A percentile compares a stretch with the other conserved stretches of the same genome.
Conservation (phyloP, 2,888 invertebrate genomes). For the Trimorus sp. region DNA sequence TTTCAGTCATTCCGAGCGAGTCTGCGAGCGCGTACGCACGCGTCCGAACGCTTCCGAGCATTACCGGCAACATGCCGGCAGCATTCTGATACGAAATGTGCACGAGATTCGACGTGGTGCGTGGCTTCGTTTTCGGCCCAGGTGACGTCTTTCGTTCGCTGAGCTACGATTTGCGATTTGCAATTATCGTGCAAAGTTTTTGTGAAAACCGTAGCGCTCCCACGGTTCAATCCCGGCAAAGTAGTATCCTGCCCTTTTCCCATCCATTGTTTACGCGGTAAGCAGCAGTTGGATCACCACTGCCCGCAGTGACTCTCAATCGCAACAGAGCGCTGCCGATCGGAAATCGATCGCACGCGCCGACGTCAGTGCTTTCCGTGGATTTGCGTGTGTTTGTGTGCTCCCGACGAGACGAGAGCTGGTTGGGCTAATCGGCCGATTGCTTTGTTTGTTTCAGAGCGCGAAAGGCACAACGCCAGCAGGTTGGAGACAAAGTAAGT, state of each 20-base stretch:
- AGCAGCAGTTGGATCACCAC: slow-evolving; percentile 69
- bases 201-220: not conserved
- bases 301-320: slow-evolving; percentile 57
- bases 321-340: not conserved
- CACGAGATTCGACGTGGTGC: slow-evolving; percentile 77
- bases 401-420: too few relatives aligned
- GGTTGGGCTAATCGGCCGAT: not conserved
- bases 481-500: slow-evolving; percentile 83
- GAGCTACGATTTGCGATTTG: slow-evolving; percentile 27
- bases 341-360: slow-evolving; percentile 27
- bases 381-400: too few relatives aligned
- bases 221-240: slow-evolving; percentile 40
- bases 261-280: slow-evolving; percentile 82
- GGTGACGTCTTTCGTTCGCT: slow-evolving; percentile 69
- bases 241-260: slow-evolving; percentile 61
- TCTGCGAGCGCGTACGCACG: slow-evolving; percentile 33
- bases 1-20: slow-evolving; percentile 61
- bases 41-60: too few relatives aligned
- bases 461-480: slow-evolving; percentile 81
- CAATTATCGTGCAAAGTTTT: slow-evolving; percentile 10
- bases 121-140: slow-evolving; percentile 77
- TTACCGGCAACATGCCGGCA: slow-evolving; percentile 18
- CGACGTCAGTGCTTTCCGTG: not conserved
- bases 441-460: slow-evolving; percentile 82
- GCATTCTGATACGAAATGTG: slow-evolving; percentile 70